Evolutionary conservation across 2,797 vertebrate genomes (phyloP), one percentile per base, ranked within the genome.

Genomic region (Liparis tanakae): DNA sequence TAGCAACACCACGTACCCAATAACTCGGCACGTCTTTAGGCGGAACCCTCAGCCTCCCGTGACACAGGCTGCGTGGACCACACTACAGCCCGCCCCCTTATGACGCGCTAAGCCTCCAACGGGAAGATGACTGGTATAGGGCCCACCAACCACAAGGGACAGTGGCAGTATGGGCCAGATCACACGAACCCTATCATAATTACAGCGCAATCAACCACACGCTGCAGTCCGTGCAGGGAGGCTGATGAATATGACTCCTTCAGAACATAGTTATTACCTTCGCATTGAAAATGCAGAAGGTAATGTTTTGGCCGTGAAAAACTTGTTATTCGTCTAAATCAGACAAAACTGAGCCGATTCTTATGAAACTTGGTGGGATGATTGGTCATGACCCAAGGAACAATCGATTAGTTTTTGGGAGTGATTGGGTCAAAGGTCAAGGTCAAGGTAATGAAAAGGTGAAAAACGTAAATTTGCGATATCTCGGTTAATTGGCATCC

Each of bases 1-100:
- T 94, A 91, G 93, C 93, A 93, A 94, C 94, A 92, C 80, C 80
- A 80, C 87, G 90, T 46, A 88, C 87, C 93, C 93, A 94, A 94
- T 94, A 85, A 88, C 41, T 81, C 72, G 10, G 80, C 88, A 79
- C 82, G 93, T 81, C 91, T 87, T 81, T 58, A 85, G 88, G 88
- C 90, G 81, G 84, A 77, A 85, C 88, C 87, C 79, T 81, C 75
- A 79, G 69, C 80, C 78, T 87, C 83, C 72, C 51, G 44, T 59
- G 69, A 56, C 78, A 83, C 83, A 54, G 81, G 79, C 87, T 77
- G 83, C 60, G 78, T 83, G 87, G 84, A 79, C 83, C 86, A 78
- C 88, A 81, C 76, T 80, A 59, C 79, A 43, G 72, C 78, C 79
- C 87, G 82, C 85, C 87, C 80, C 82, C 72, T 51, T 15, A 39